These are phyloP conservation scores for Picathartes gymnocephalus DNA, from an alignment of 2,113 vertebrate species.

Conservation along the genomic window DNA sequence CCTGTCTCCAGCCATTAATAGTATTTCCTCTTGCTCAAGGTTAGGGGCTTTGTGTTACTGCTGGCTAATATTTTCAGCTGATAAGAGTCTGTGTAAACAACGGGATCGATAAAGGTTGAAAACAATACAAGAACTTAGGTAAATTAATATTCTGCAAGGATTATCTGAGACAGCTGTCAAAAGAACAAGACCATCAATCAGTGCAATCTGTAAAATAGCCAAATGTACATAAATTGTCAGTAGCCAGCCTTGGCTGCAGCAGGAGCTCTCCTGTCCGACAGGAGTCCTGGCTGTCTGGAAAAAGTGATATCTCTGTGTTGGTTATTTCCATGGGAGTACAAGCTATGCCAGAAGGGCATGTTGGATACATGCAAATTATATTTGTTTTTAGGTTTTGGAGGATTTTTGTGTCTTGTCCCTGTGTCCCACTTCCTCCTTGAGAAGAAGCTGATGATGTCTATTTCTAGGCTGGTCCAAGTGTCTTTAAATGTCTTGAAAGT, in stretches of 20 bases:
- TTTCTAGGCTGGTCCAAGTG: not conserved
- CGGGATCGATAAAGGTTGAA: not conserved
- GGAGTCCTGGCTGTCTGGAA: not conserved
- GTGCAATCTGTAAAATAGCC: not conserved
- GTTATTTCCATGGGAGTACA: not conserved
- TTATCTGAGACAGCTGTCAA: conserved; percentile 18
- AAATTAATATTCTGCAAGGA: not conserved
- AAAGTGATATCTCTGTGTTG: not conserved
- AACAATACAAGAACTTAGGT: not conserved
- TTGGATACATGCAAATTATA: not conserved
- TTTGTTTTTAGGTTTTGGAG: not conserved
- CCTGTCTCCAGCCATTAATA: not conserved
- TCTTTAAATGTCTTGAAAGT: not conserved
- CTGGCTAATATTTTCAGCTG: conserved; percentile 14
- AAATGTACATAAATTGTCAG: not conserved
- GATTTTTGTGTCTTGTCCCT: not conserved
- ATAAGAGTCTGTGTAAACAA: conserved; percentile 12
- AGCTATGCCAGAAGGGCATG: not conserved
- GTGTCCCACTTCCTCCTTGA: not conserved
- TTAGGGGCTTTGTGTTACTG: not conserved
- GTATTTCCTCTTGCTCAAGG: not conserved
- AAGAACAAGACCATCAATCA: not conserved
- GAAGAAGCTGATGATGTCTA: not conserved
- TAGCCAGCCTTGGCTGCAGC: not conserved
- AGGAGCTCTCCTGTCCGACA: not conserved